Base-by-base conservation (phyloP, 2,888 invertebrate genomes). In the Allophyes oxyacanthae region DNA sequence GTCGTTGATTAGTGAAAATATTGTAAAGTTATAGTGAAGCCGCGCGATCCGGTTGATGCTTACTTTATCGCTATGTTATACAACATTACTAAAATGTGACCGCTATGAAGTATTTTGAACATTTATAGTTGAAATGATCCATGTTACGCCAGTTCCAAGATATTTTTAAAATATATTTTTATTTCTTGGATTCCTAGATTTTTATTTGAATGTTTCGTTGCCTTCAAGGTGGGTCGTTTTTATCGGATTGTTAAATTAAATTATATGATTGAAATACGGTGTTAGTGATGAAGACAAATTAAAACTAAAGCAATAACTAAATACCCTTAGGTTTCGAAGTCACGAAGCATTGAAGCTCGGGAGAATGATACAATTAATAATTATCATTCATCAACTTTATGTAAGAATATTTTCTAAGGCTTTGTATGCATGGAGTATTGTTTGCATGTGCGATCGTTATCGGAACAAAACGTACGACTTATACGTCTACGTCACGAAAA, bases 181-280 rank as follows among this genome's bases (percentile, higher is more conserved):
- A 49, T 63, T 63, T 68, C 73, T 66, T 69, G 73, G 64, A 72
- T 30, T 6, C 15, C 15, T 34, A 63, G 49, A 58, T 72, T 69
- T 69, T 72, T 52, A 72, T 72, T 68, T 68, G 38, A 44, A 54
- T 51, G 48, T 15, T 20, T 65, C 30, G 42, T 46, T 38, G 20
- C 49, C 45, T 55, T 34, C 33, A 49, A 65, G 66, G 71, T 51
- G 52, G 50, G 42, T 55, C 6, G 37, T 56, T 64, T 51, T 45
- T 56, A 50, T 61, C 69, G 72, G 71, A 74, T 59, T 74, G 56
- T 73, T 70, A 40, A 60, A 51, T 46, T 55, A 26, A 49, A 25
- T 34, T 15, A 43, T 32, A 8, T 49, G 53, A 46, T 11, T 32
- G 26, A 32, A 48, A n/a, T 57, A 51, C 37, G 44, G 34, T 32